phyloP scores from a whole-genome alignment of 2,888 invertebrate species.

The Taenaris catops region DNA sequence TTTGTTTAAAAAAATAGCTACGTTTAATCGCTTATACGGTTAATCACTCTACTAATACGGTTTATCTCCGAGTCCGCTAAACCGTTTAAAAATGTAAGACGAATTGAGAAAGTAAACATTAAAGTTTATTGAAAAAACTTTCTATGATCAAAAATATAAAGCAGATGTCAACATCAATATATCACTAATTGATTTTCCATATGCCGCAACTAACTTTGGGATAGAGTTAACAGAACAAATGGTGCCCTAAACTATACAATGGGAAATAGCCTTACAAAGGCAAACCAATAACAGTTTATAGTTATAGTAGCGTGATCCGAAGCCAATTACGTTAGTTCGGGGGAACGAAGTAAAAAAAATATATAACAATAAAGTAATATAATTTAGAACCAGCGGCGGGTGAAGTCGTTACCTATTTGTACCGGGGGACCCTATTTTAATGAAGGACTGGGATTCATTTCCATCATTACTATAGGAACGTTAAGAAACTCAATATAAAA shows the following conservation, averaged over 20 bases:
- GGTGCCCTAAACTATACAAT: conserved; percentile 24
- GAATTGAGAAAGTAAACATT: too few species aligned
- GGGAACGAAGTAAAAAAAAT: conserved; percentile 63
- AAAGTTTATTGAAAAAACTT: too few species aligned
- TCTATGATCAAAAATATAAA: too few species aligned
- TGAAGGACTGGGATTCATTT: conserved; percentile 54
- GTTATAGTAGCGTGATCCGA: conserved; percentile 73
- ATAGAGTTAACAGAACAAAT: conserved; percentile 24
- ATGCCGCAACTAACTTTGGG: conserved; percentile 19
- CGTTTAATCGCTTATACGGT: too few species aligned
- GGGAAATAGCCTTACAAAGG: conserved; percentile 45
- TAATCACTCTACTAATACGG: too few species aligned
- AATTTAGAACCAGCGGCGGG: conserved; percentile 62
- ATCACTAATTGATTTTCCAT: conserved; percentile 19
- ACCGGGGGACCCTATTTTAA: conserved; percentile 66
- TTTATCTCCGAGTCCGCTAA: too few species aligned
- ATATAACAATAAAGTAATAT: conserved; percentile 77
- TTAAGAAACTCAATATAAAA: conserved; percentile 35
- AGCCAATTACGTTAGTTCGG: conserved; percentile 74
- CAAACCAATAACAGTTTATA: conserved; percentile 70
- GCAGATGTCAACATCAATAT: conserved; percentile 2
- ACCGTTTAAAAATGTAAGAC: too few species aligned
- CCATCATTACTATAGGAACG: conserved; percentile 50
- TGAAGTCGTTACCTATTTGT: conserved; percentile 65
- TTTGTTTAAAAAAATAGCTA: too few species aligned